A percentile compares a stretch with the other conserved stretches of the same genome.
Conservation (phyloP, 2,113 vertebrate species). For the Malurus alboscapulatus region DNA sequence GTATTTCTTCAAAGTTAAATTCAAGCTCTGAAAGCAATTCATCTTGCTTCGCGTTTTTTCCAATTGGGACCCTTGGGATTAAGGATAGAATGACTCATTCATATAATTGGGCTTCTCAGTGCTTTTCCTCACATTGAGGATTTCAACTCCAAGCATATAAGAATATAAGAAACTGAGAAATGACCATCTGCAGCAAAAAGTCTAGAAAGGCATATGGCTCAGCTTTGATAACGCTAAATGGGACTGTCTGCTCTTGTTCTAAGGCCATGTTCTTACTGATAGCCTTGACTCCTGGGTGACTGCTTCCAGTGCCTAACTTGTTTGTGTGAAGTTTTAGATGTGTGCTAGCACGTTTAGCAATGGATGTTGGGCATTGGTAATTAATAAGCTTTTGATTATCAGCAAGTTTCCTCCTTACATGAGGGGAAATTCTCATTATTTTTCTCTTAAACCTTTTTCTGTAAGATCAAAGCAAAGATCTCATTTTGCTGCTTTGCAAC, state of each 20-base stretch:
- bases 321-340: not conserved
- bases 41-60: not conserved
- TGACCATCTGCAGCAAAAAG: not conserved
- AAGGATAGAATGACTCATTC: conserved; percentile 1
- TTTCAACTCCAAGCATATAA: not conserved
- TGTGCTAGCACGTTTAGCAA: not conserved
- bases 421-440: not conserved
- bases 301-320: not conserved
- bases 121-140: not conserved
- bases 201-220: not conserved
- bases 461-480: not conserved
- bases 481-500: not conserved
- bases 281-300: not conserved
- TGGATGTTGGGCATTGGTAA: not conserved
- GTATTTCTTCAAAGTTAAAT: conserved; percentile 1
- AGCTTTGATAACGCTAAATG: not conserved
- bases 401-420: not conserved
- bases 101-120: not conserved
- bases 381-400: not conserved
- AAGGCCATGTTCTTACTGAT: not conserved
- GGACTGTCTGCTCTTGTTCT: not conserved
- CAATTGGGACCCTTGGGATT: not conserved
- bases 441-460: not conserved
- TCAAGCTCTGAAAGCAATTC: not conserved
- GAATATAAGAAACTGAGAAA: not conserved